These are phyloP conservation scores for Myiotriccus ornatus DNA, from an alignment of 2,797 vertebrate genomes.

Conservation along the genomic window DNA sequence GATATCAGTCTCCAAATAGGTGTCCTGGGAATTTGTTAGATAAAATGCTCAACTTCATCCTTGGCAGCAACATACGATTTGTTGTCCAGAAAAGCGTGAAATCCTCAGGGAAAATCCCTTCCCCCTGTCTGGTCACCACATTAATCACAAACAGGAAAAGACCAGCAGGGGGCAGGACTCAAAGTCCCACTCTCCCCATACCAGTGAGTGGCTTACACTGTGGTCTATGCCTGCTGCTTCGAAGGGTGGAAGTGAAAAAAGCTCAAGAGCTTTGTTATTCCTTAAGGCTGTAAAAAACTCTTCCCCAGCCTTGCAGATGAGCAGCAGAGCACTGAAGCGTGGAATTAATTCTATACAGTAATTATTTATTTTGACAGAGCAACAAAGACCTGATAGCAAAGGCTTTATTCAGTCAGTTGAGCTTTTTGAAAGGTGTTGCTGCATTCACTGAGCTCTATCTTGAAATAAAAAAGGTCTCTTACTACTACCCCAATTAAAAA, in stretches of 20 bases:
- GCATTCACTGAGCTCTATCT: neutral
- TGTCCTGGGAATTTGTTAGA: neutral
- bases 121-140: neutral
- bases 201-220: no score
- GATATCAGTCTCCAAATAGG: neutral
- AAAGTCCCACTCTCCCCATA: neutral
- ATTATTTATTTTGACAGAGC: slow-evolving; percentile 23
- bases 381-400: slow-evolving; percentile 14
- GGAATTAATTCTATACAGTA: slow-evolving; percentile 21
- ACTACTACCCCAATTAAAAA: neutral
- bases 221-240: neutral
- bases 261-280: neutral
- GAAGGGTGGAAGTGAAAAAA: neutral
- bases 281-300: neutral
- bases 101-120: neutral
- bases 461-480: neutral
- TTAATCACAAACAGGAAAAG: neutral
- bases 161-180: neutral
- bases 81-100: neutral
- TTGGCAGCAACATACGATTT: neutral
- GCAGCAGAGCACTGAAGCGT: neutral
- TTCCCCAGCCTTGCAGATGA: neutral
- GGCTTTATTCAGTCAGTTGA: slow-evolving; percentile 2
- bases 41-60: neutral
- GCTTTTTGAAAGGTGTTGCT: neutral